Evolutionary conservation across 1,140 invertebrate genomes (phyloP).

Genomic region (Drosophila bocki): DNA sequence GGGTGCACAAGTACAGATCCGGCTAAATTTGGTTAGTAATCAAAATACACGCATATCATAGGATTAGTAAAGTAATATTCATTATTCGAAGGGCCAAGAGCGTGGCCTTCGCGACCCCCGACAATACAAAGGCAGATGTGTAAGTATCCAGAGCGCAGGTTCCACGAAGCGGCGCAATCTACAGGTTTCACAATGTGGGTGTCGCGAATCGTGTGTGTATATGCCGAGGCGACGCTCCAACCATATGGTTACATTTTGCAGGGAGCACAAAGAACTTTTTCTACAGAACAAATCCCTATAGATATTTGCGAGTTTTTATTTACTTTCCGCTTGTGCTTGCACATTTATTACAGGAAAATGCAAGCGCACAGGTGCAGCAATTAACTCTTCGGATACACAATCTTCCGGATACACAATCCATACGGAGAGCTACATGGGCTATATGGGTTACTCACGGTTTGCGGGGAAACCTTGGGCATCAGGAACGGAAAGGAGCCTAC

Average conservation of each 20-base stretch:
- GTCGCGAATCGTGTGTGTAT: conserved; percentile 43
- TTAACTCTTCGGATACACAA: not conserved
- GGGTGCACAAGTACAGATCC: conserved; percentile 94
- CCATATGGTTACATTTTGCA: conserved; percentile 33
- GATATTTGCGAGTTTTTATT: not conserved
- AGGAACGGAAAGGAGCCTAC: conserved; percentile 87
- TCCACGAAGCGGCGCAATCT: conserved; percentile 44
- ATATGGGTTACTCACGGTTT: conserved; percentile 86
- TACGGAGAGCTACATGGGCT: not conserved
- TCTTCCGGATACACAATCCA: not conserved
- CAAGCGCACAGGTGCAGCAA: conserved; percentile 8
- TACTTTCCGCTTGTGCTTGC: not conserved
- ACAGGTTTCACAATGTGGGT: conserved; percentile 45
- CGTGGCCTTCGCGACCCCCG: conserved; percentile 28
- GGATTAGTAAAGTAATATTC: conserved; percentile 23
- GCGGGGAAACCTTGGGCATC: conserved; percentile 90
- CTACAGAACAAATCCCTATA: not conserved
- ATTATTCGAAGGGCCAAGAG: not conserved
- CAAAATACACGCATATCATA: conserved; percentile 17
- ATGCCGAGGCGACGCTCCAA: conserved; percentile 2
- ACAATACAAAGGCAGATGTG: conserved; percentile 17
- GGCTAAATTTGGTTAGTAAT: conserved; percentile 87
- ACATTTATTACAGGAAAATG: not conserved
- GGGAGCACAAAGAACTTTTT: not conserved
- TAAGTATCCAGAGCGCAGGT: conserved; percentile 36